Evolutionary conservation across 2,113 vertebrate genomes (phyloP).

Genomic region (Balaeniceps rex): DNA sequence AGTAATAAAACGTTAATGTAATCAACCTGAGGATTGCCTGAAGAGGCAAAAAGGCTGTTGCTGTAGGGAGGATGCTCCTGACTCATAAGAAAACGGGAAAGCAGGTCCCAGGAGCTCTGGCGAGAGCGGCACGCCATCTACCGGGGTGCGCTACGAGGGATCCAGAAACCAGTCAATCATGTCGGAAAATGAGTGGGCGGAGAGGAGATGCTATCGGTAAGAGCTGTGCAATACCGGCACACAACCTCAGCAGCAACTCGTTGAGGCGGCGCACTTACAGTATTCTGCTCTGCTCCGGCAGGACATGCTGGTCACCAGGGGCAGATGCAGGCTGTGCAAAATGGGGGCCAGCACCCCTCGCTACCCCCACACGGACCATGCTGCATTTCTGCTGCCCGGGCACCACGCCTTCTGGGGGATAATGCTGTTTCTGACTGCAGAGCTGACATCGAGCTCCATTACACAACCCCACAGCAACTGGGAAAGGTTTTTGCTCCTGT

Average conservation of each 20-base stretch:
- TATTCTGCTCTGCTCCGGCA: background rate
- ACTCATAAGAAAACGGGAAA: background rate
- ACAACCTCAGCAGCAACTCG: background rate
- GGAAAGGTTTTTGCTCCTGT: background rate
- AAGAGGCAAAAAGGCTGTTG: background rate
- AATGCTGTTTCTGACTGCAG: background rate
- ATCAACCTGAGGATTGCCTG: background rate
- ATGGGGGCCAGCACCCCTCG: background rate
- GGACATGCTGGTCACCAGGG: background rate
- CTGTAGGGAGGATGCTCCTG: background rate
- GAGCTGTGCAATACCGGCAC: background rate
- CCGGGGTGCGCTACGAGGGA: fast-evolving
- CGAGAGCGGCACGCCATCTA: background rate
- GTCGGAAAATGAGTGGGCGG: background rate
- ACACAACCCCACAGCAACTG: background rate
- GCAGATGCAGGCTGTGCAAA: background rate
- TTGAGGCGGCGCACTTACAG: background rate
- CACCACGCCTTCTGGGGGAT: background rate
- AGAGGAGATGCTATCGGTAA: background rate
- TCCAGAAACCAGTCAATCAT: background rate
- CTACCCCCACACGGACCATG: fast-evolving
- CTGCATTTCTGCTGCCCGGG: background rate
- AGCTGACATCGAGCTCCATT: background rate
- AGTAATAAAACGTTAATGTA: too few species aligned
- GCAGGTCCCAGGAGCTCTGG: background rate